Evolutionary conservation across 2,797 vertebrate genomes (phyloP), one percentile per base, ranked within the genome.

Genomic region (Gallinago solitaria): DNA sequence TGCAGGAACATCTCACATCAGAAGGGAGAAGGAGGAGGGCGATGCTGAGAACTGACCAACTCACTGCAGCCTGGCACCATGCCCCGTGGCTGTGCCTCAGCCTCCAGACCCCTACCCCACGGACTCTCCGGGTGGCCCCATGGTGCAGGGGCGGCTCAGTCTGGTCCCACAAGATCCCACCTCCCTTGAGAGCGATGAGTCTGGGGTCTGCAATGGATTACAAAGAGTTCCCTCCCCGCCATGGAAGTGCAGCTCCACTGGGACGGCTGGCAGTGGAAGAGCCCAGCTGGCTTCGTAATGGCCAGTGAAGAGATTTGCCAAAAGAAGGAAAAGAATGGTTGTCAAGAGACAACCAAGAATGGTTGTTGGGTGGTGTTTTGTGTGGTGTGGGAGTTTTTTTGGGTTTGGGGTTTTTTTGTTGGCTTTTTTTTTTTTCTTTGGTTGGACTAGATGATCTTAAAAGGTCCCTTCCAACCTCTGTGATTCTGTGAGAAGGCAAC

Each of bases 231-330:
- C 39, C 16, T 80, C 82, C 32, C 35, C 5, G 12, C 18, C 1
- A 1, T 2, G 3, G 69, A 32, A 86, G 54, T 28, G 1, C 48
- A 61, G 32, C n/a, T 70, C 8, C 28, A 30, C n/a, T 0, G 0
- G 37, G 33, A 33, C 1, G 0, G 47, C 19, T 43, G 43, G 32
- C 74, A 57, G 27, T 10, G 33, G 9, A 68, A 33, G 24, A 80
- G 28, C 45, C 35, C 17, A 6, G n/a, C 9, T 4, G 23, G 37
- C 0, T 0, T 32, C 24, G 8, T 45, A 68, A 71, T 0, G 4
- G 65, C 32, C 48, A 21, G 28, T 17, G 28, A 47, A 83, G 21
- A 54, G 7, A 30, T 78, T 67, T 80, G 68, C 35, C 69, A 77
- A 70, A 86, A 57, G 57, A 89, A 54, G 12, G 28, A 20, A 48